Evolutionary conservation across 2,888 invertebrate species (phyloP), one percentile per base, ranked within the genome.

Genomic region (Lepidocyrtoides sp.): DNA sequence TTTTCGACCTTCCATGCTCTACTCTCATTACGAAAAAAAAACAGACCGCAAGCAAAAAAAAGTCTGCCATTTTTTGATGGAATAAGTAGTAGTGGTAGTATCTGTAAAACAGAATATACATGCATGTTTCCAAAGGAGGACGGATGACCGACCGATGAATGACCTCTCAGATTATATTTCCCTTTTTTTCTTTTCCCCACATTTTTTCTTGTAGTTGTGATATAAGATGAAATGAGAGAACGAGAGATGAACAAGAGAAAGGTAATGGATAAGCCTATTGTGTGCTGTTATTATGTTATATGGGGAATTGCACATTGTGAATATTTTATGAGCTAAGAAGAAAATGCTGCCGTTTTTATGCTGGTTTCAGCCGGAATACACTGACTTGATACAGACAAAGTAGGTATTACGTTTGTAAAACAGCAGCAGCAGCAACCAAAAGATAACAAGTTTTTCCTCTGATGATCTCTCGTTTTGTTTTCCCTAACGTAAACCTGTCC

Each of bases 231-330:
- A n/a, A 23, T 48, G 23, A 32, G 17, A 69, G 23, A 41, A 23
- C 20, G 41, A 10, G 17, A 36, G 17, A 41, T n/a, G n/a, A n/a
- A n/a, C n/a, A n/a, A n/a, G n/a, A n/a, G n/a, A n/a, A n/a, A 63
- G 29, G 75, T 75, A 75, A 75, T 75, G 75, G 75, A 75, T 75
- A 75, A 75, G 75, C 48, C 75, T 75, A 75, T 48, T 75, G 69
- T 69, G 36, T 36, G 41, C 69, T 36, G 23, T 69, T 69, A 75
- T 48, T n/a, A 75, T n/a, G 48, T 75, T 48, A 75, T 48, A 75
- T 75, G 75, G 77, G 12, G 44, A 77, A 17, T 17, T 77, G 77
- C 77, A 77, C 72, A 72, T 29, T 51, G 20, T 77, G 77, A 77
- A 77, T 77, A 29, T 77, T 10, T 51, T 77, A 77, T 77, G 77